Conservation (phyloP, 2,888 invertebrate species). For the Pelosia muscerda region DNA sequence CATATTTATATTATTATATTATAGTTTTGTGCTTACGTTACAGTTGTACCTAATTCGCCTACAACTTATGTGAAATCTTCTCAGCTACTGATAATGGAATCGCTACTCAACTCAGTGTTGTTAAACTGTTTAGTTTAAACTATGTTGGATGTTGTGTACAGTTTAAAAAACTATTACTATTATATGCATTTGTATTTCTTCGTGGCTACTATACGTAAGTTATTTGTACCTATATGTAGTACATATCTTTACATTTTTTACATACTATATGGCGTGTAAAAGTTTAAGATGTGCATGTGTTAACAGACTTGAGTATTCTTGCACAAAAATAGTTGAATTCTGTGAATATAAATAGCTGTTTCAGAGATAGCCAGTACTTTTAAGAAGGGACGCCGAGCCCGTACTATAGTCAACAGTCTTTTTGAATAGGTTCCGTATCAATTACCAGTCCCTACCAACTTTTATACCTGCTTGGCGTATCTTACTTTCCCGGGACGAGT, state of each 20-base stretch:
- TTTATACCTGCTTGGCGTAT: constrained; percentile 48
- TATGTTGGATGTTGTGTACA: constrained; percentile 47
- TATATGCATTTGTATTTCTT: constrained; percentile 31
- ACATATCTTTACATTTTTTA: neutral
- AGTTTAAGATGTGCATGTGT: constrained; percentile 20
- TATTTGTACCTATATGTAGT: constrained; percentile 18
- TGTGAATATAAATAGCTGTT: constrained; percentile 36
- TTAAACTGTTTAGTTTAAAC: constrained; percentile 35
- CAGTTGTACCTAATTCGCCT: constrained; percentile 34
- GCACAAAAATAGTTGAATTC: constrained; percentile 28
- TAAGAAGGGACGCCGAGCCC: constrained; percentile 28
- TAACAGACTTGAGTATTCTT: constrained; percentile 23
- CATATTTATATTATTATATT: constrained; percentile 28
- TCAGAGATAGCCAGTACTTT: constrained; percentile 35
- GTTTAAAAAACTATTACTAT: constrained; percentile 41
- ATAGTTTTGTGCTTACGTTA: constrained; percentile 51
- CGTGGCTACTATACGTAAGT: constrained; percentile 46
- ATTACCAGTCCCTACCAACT: constrained; percentile 48
- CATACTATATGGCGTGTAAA: neutral
- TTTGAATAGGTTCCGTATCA: constrained; percentile 43
- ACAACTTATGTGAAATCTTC: constrained; percentile 43
- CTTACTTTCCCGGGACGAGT: constrained; percentile 38
- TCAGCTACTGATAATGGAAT: constrained; percentile 59
- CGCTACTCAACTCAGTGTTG: constrained; percentile 50
- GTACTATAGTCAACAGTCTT: constrained; percentile 43